These are phyloP conservation scores for Pyrrhosoma nymphula DNA, from an alignment of 2,888 invertebrate species.

Conservation along the genomic window DNA sequence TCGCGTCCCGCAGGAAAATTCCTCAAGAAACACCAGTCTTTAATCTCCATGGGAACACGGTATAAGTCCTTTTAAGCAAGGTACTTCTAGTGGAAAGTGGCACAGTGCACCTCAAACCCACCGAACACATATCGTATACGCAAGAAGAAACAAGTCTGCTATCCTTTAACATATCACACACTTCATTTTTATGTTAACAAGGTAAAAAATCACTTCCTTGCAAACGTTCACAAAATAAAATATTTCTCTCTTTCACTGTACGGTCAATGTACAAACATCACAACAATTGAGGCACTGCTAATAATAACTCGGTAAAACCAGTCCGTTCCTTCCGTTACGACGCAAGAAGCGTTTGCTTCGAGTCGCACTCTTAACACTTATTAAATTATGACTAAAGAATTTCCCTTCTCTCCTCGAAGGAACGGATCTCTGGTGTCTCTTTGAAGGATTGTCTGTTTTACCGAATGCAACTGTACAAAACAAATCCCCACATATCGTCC, in stretches of 20 bases:
- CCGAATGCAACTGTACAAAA: not conserved
- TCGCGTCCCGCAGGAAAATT: not conserved
- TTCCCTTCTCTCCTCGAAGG: not conserved
- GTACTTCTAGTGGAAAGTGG: not conserved
- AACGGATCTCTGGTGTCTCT: not conserved
- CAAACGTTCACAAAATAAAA: slow-evolving; percentile 58
- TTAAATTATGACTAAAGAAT: slow-evolving; percentile 60
- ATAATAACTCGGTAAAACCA: not conserved
- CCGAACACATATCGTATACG: not conserved
- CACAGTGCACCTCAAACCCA: not conserved
- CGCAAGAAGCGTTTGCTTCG: not conserved
- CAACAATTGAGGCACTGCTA: slow-evolving; percentile 53
- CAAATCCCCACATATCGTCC: not conserved
- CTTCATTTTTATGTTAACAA: not conserved
- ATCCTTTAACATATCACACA: slow-evolving; percentile 22
- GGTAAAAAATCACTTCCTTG: slow-evolving; percentile 30
- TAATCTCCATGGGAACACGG: not conserved
- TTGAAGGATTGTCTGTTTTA: not conserved
- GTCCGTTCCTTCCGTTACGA: not conserved
- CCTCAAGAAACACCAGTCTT: not conserved
- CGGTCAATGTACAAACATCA: slow-evolving; percentile 48
- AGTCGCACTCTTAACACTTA: not conserved
- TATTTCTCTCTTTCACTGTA: slow-evolving; percentile 11
- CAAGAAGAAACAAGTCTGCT: slow-evolving; percentile 10
- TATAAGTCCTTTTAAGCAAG: not conserved